Percentiles rank a stretch among this genome's conserved stretches.
Evolutionary conservation across 1,140 invertebrate genomes (phyloP).

Genomic region (Scaptodrosophila lebanonensis): DNA sequence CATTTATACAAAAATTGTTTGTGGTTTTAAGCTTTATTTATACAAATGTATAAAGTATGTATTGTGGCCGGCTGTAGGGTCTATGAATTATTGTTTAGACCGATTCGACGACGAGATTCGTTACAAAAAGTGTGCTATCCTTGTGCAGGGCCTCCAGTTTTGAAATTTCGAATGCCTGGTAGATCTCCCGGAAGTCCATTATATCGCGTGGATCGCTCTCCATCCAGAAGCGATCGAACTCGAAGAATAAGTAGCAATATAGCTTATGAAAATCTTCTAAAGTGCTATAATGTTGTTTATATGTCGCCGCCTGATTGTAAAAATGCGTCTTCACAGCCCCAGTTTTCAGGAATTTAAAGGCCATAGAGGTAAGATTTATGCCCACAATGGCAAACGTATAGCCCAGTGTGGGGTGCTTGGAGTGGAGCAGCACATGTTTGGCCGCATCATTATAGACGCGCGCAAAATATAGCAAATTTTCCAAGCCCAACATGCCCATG

Average conservation of each 20-base stretch:
- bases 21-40: not conserved
- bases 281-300: slow-evolving; percentile 80
- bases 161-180: slow-evolving; percentile 86
- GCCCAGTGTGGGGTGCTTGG: slow-evolving; percentile 91
- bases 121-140: slow-evolving; percentile 65
- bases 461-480: slow-evolving; percentile 94
- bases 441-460: slow-evolving; percentile 88
- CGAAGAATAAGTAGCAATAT: slow-evolving; percentile 95
- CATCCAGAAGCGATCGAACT: slow-evolving; percentile 96
- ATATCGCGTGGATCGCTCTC: slow-evolving; percentile 92
- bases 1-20: slow-evolving; percentile 53
- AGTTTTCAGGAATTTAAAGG: slow-evolving; percentile 87
- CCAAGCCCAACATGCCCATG: slow-evolving; percentile 96
- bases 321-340: slow-evolving; percentile 93
- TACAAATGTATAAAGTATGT: too few species aligned
- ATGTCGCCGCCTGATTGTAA: slow-evolving; percentile 85
- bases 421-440: slow-evolving; percentile 90
- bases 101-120: slow-evolving; percentile 67
- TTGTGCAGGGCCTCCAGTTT: slow-evolving; percentile 64
- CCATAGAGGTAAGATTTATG: slow-evolving; percentile 96
- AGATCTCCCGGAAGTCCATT: slow-evolving; percentile 95
- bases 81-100: slow-evolving; percentile 32
- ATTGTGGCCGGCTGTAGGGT: too few species aligned
- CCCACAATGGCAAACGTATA: slow-evolving; percentile 93
- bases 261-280: slow-evolving; percentile 93